Conservation (phyloP, 1,140 invertebrate species). For the Homarus americanus region DNA sequence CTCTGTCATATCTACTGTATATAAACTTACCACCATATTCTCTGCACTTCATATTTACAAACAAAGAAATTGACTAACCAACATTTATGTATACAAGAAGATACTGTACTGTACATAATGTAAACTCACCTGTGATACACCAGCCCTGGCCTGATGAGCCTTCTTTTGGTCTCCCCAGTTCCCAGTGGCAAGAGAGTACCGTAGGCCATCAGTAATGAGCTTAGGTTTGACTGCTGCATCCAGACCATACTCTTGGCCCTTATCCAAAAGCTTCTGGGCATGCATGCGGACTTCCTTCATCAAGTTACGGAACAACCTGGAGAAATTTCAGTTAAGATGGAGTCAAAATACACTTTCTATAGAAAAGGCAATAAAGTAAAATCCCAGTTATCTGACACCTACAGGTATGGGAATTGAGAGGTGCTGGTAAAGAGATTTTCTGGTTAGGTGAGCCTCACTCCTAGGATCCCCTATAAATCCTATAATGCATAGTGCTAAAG, state of each 20-base stretch:
- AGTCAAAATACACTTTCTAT: too few species aligned
- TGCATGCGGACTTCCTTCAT: constrained; percentile 98
- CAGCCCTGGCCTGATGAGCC: constrained; percentile 97
- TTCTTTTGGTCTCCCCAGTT: constrained; percentile 99
- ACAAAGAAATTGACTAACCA: not conserved
- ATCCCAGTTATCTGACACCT: too few species aligned
- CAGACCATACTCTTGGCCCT: constrained; percentile 98
- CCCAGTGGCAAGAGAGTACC: constrained; percentile 98
- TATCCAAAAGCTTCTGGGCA: constrained; percentile 99
- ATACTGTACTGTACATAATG: too few species aligned
- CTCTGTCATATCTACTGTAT: too few species aligned
- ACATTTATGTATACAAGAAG: too few species aligned
- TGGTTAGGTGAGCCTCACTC: too few species aligned
- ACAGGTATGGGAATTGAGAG: too few species aligned
- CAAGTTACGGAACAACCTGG: constrained; percentile 91
- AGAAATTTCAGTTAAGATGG: not conserved
- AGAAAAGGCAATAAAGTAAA: too few species aligned
- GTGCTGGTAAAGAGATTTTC: too few species aligned
- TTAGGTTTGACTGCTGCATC: constrained; percentile 98
- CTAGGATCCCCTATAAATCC: too few species aligned
- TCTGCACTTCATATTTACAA: not conserved
- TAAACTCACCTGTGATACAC: constrained; percentile 88
- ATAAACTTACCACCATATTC: not conserved
- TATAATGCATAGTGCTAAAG: too few species aligned
- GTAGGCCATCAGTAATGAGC: constrained; percentile 98